phyloP scores from a whole-genome alignment of 2,797 vertebrate genomes.

The Ptychobarbus kaznakovi region DNA sequence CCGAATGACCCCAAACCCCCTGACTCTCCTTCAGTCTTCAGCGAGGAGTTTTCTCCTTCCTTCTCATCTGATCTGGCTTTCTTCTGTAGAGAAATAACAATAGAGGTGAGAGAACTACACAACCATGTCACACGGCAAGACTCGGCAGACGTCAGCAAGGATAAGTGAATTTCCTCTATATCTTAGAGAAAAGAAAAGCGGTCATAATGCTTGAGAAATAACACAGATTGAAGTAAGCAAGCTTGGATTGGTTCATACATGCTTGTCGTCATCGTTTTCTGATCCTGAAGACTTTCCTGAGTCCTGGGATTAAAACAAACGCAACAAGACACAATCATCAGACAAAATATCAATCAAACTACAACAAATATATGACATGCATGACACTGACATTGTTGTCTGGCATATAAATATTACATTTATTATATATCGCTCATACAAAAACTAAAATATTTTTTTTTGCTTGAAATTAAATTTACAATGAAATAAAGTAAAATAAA shows the following conservation, averaged over 20 bases:
- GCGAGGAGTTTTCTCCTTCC: not conserved
- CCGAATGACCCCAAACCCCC: not conserved
- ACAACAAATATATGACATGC: too few relatives aligned
- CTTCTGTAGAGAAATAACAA: not conserved
- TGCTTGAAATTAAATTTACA: too few relatives aligned
- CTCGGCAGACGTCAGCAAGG: not conserved
- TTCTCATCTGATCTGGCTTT: not conserved
- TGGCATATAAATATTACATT: too few relatives aligned
- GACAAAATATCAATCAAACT: too few relatives aligned
- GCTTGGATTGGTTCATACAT: not conserved
- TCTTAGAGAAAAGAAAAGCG: not conserved
- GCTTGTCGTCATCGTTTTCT: not conserved
- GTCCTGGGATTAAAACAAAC: not conserved
- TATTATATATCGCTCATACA: too few relatives aligned
- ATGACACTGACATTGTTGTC: too few relatives aligned
- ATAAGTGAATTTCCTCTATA: too few relatives aligned
- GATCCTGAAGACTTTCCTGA: not conserved
- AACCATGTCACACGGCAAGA: not conserved
- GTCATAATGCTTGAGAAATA: not conserved
- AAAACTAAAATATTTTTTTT: too few relatives aligned
- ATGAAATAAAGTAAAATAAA: too few relatives aligned
- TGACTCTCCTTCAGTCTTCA: not conserved
- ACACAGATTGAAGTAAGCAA: too few relatives aligned
- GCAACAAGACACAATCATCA: too few relatives aligned
- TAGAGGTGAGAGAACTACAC: not conserved